Conservation (phyloP, 2,113 vertebrate genomes). For the Hemicordylus capensis region DNA sequence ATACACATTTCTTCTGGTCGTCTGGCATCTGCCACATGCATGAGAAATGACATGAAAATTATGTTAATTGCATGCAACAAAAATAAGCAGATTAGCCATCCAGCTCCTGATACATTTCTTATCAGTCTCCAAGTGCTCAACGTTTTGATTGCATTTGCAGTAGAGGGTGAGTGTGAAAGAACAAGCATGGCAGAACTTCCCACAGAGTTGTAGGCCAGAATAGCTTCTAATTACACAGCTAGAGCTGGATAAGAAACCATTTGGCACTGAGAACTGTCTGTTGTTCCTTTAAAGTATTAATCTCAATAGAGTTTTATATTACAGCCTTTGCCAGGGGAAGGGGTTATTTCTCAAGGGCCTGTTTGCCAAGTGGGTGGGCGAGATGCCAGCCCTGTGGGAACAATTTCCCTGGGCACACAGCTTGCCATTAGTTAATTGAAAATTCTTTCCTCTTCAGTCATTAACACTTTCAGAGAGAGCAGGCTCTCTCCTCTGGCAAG, state of each 20-base stretch:
- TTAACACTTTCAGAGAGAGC: constrained; percentile 18
- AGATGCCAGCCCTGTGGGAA: constrained; percentile 41
- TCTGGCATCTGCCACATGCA: background rate
- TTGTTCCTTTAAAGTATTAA: constrained; percentile 35
- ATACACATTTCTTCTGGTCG: background rate
- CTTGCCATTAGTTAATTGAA: constrained; percentile 40
- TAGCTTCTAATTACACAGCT: constrained; percentile 34
- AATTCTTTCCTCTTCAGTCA: background rate
- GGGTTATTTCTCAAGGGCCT: constrained; percentile 47
- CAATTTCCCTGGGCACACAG: background rate
- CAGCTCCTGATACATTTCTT: background rate
- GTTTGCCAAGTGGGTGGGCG: constrained; percentile 40
- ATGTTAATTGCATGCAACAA: background rate
- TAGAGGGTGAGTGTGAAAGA: background rate
- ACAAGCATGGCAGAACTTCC: background rate
- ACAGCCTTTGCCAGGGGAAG: constrained; percentile 32
- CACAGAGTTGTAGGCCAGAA: constrained; percentile 6
- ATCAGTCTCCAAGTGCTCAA: background rate
- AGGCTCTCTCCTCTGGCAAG: background rate
- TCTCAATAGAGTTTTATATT: constrained; percentile 42
- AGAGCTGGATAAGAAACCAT: constrained; percentile 37
- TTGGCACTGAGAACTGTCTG: constrained; percentile 40
- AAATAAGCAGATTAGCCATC: background rate
- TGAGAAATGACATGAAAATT: background rate
- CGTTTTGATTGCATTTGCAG: background rate